Evolutionary conservation across 2,113 vertebrate genomes (phyloP), one percentile per base, ranked within the genome.

Genomic region (Hystrix brachyura): DNA sequence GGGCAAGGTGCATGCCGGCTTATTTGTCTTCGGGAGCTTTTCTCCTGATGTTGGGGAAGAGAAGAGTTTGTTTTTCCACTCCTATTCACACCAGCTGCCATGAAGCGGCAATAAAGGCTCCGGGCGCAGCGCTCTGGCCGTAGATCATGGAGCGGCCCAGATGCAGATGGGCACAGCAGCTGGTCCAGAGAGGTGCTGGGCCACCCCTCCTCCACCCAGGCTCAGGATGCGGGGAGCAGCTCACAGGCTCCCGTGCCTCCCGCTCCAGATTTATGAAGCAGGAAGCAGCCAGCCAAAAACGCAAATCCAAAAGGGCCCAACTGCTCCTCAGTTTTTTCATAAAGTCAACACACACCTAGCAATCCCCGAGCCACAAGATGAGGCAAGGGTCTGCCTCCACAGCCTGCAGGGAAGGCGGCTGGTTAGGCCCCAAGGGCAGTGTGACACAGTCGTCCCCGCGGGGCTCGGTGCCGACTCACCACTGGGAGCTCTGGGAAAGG

Each of bases 141-240:
- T 98, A 98, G 98, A 98, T 98, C 98, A 98, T 91, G 32, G 94
- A 98, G 97, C 95, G 97, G 97, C 98, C 98, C 98, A 98, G 98
- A 98, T 98, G 98, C 98, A 98, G 98, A 98, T 98, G 98, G 98
- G 98, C 98, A 81, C 94, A 95, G 98, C 98, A 99, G 98, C 98
- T 99, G 98, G 98, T 97, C 98, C 97, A 95, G 98, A 98, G 98
- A 98, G 98, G 98, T 97, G 97, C 98, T 90, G 97, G 94, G 93
- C 98, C 92, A 91, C 92, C 96, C 96, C 96, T 94, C 92, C 4
- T 71, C 97, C 60, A n/a, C 46, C 46, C 95, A 96, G 96, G 96
- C 97, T 96, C 90, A 93, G 98, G 98, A 98, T 94, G 80, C 86
- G 90, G 98, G 97, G 98, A 97, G 94, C 97, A 97, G 97, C 98